Evolutionary conservation across 2,113 vertebrate species (phyloP).

Genomic region (Alosa alosa): DNA sequence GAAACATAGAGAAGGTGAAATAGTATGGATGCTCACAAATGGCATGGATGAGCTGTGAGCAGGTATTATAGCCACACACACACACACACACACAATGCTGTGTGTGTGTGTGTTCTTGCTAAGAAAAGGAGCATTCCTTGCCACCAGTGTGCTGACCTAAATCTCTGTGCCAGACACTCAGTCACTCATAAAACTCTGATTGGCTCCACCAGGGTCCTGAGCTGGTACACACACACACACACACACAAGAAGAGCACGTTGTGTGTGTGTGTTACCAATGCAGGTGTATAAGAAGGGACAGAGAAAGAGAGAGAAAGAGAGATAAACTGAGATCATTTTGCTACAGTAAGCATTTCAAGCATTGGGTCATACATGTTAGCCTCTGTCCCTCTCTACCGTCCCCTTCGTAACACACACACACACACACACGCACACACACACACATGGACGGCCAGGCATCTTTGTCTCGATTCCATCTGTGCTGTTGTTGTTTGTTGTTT

Average conservation of each 20-base stretch:
- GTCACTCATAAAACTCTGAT: constrained; percentile 30
- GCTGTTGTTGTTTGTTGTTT: constrained; percentile 22
- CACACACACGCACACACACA: constrained; percentile 11
- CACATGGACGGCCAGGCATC: not conserved
- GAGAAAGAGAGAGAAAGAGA: not conserved
- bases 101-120: not conserved
- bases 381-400: constrained; percentile 1
- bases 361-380: not conserved
- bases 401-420: not conserved
- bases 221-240: not conserved
- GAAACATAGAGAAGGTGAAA: not conserved
- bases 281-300: not conserved
- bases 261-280: too few species aligned
- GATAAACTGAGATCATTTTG: not conserved
- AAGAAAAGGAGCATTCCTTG: not conserved
- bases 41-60: not conserved
- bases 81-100: constrained; percentile 2
- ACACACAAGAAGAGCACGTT: too few species aligned
- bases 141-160: constrained; percentile 40
- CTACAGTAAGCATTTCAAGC: not conserved
- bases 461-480: constrained; percentile 20
- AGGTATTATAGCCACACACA: not conserved
- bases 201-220: constrained; percentile 31
- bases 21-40: not conserved
- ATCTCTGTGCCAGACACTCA: constrained; percentile 29